Percentiles rank a stretch among this genome's conserved stretches.
phyloP scores from a whole-genome alignment of 2,113 vertebrate genomes.

The Oreochromis niloticus region DNA sequence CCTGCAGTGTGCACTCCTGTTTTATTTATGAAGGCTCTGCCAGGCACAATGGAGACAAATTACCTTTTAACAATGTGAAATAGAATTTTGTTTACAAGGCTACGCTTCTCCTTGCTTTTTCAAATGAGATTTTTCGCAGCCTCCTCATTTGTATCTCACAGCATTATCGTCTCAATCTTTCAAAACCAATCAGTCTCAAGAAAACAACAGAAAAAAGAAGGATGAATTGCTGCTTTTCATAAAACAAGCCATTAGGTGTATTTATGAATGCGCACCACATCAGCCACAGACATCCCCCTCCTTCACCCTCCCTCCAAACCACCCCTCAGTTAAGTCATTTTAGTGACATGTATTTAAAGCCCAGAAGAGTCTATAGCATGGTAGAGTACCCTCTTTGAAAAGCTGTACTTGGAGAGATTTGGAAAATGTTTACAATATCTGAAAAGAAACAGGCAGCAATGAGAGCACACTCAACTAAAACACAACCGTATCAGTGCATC shows the following conservation, averaged over 20 bases:
- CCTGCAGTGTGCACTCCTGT: slow-evolving; percentile 65
- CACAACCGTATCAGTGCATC: neutral
- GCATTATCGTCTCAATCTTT: slow-evolving; percentile 74
- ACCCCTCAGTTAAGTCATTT: slow-evolving; percentile 26
- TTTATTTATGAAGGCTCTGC: slow-evolving; percentile 76
- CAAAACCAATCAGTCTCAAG: slow-evolving; percentile 66
- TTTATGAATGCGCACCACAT: slow-evolving; percentile 45
- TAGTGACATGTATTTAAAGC: slow-evolving; percentile 37
- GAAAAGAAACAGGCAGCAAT: slow-evolving; percentile 16
- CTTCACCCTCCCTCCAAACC: neutral
- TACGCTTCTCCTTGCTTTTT: slow-evolving; percentile 63
- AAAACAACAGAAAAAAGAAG: slow-evolving; percentile 30
- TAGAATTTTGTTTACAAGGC: slow-evolving; percentile 80
- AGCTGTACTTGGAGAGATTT: slow-evolving; percentile 2
- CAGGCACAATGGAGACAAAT: slow-evolving; percentile 74
- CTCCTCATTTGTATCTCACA: slow-evolving; percentile 69
- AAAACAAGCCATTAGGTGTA: slow-evolving; percentile 65
- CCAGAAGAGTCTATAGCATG: neutral
- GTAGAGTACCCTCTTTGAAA: slow-evolving; percentile 15
- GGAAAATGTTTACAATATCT: slow-evolving; percentile 18
- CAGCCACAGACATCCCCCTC: neutral
- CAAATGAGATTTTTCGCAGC: slow-evolving; percentile 75
- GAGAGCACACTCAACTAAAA: neutral
- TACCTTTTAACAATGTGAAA: slow-evolving; percentile 79
- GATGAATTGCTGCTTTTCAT: slow-evolving; percentile 52